Evolutionary conservation across 2,888 invertebrate genomes (phyloP), one percentile per base, ranked within the genome.

Genomic region (Sericinus montela): DNA sequence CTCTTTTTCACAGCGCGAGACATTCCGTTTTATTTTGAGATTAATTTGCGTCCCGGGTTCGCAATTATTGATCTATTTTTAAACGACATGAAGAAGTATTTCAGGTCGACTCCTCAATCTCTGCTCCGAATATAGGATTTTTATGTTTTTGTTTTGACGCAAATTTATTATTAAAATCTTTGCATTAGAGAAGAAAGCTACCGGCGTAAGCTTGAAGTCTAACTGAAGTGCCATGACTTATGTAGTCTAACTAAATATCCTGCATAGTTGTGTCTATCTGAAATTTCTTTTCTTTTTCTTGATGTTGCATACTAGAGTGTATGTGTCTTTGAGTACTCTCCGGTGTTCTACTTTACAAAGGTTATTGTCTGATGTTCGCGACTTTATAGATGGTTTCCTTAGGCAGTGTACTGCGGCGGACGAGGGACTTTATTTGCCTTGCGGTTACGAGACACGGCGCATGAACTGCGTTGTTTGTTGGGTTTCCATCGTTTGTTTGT

Each of bases 401-500:
- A 40, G 45, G 44, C 39, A 40, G 35, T 48, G 14, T 32, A 16
- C 16, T 35, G 10, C 46, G 34, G 40, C 40, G 16, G 45, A 28
- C 35, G 35, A 37, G 50, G 41, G 32, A 50, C 50, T 35, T 41
- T 41, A 50, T 50, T 45, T 45, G 45, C 36, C 45, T 54, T 47
- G 55, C 54, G 63, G 53, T 59, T 55, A 52, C 55, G 54, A 57
- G 56, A 57, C 55, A 52, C 51, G 56, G 61, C 72, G 72, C 74
- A 71, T 72, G 73, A 69, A 72, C 63, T 51, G 39, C 59, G 51
- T 51, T 72, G 73, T 80, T 78, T 81, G 75, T 78, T 75, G 75
- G 65, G 61, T 59, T 69, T 63, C 60, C 65, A 67, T 56, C 58
- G 65, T 65, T 59, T 80, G 81, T 83, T 82, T 82, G 77, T 78